Percentiles rank a stretch among this genome's conserved stretches.
phyloP scores from a whole-genome alignment of 2,888 invertebrate species.

The Eledona agricola region DNA sequence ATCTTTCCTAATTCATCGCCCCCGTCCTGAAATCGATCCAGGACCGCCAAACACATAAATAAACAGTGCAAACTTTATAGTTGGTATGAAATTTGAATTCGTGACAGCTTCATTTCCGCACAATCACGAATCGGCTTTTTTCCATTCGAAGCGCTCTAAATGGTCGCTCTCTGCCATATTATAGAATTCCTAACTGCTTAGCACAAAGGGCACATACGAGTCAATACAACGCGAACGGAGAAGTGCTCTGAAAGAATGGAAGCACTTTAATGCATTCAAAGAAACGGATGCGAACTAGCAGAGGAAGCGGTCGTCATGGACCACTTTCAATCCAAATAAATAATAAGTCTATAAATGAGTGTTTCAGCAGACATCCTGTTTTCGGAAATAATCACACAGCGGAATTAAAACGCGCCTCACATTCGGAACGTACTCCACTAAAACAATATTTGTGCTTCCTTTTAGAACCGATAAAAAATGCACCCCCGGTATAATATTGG shows the following conservation, averaged over 20 bases:
- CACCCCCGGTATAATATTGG: slow-evolving; percentile 60
- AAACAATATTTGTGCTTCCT: slow-evolving; percentile 61
- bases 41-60: slow-evolving; percentile 22
- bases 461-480: slow-evolving; percentile 59
- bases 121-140: slow-evolving; percentile 31
- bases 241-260: slow-evolving; percentile 28
- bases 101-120: slow-evolving; percentile 41
- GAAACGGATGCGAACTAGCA: slow-evolving; percentile 20
- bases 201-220: slow-evolving; percentile 39
- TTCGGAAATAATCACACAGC: too few relatives aligned
- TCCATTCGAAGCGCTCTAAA: slow-evolving; percentile 33
- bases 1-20: slow-evolving; percentile 5
- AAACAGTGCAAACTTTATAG: slow-evolving; percentile 21
- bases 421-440: slow-evolving; percentile 59
- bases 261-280: slow-evolving; percentile 34
- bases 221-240: slow-evolving; percentile 35
- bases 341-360: too few relatives aligned
- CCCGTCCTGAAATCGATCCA: slow-evolving; percentile 18
- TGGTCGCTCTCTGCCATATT: slow-evolving; percentile 35
- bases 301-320: slow-evolving; percentile 14
- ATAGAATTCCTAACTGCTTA: slow-evolving; percentile 37
- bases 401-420: too few relatives aligned
- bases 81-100: slow-evolving; percentile 35
- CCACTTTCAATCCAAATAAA: too few relatives aligned
- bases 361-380: too few relatives aligned